Evolutionary conservation across 2,113 vertebrate species (phyloP).

Genomic region (Salminus brasiliensis): DNA sequence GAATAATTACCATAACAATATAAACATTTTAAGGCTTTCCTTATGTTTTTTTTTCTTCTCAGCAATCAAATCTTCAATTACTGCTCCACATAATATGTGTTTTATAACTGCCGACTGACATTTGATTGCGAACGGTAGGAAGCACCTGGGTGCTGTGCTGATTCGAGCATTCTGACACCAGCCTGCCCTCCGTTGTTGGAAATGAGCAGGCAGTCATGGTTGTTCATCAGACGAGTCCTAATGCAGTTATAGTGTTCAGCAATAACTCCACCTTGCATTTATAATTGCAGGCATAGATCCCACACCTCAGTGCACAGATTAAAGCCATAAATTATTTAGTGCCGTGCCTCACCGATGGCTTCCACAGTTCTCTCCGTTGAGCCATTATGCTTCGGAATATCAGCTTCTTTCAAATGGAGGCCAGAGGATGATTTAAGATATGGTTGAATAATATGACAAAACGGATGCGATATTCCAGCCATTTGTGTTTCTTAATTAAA

Average conservation of each 20-base stretch:
- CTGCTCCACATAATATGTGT: slow-evolving; percentile 82
- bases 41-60: slow-evolving; percentile 65
- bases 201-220: slow-evolving; percentile 95
- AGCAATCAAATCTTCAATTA: slow-evolving; percentile 91
- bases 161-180: slow-evolving; percentile 97
- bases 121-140: slow-evolving; percentile 94
- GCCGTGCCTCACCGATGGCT: slow-evolving; percentile 90
- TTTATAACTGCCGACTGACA: slow-evolving; percentile 95
- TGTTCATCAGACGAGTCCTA: slow-evolving; percentile 99
- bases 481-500: slow-evolving; percentile 63
- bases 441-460: slow-evolving; percentile 52
- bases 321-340: slow-evolving; percentile 99
- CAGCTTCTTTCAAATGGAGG: slow-evolving; percentile 86
- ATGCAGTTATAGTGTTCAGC: slow-evolving; percentile 99
- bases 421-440: slow-evolving; percentile 69
- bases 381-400: slow-evolving; percentile 94
- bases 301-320: slow-evolving; percentile 99
- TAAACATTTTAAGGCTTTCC: slow-evolving; percentile 81
- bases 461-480: slow-evolving; percentile 42
- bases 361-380: slow-evolving; percentile 91
- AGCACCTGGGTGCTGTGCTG: slow-evolving; percentile 86
- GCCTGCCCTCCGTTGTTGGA: slow-evolving; percentile 99
- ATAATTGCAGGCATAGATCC: slow-evolving; percentile 99
- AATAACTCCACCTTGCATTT: slow-evolving; percentile 99
- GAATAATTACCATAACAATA: slow-evolving; percentile 81